Evolutionary conservation across 2,888 invertebrate species (phyloP).

Genomic region (Willowsia nigromaculata): DNA sequence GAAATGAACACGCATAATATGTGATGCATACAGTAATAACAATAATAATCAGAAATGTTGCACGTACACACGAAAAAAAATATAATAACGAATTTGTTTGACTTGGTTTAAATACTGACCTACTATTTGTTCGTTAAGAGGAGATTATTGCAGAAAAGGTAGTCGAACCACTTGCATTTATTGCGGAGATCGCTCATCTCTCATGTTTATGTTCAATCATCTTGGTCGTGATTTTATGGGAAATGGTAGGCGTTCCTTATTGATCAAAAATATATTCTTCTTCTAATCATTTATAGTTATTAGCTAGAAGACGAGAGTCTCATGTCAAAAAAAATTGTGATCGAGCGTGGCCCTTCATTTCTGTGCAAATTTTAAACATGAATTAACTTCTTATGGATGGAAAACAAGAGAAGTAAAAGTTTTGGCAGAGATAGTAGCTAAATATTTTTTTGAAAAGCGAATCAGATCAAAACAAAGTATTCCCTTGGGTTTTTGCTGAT

Average conservation of each 20-base stretch:
- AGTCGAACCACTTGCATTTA: constrained; percentile 55
- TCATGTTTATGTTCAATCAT: constrained; percentile 10
- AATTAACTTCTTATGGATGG: background rate
- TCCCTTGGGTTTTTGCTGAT: background rate
- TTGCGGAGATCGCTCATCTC: background rate
- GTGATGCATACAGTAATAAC: constrained; percentile 3
- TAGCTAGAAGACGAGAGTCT: constrained; percentile 22
- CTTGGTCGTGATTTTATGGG: constrained; percentile 68
- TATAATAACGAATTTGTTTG: constrained; percentile 36
- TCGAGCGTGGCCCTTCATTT: background rate
- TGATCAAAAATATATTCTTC: constrained; percentile 47
- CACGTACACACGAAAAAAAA: constrained; percentile 9
- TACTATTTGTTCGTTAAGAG: constrained; percentile 47
- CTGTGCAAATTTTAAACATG: background rate
- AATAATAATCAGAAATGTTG: constrained; percentile 26
- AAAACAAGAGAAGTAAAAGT: constrained; percentile 13
- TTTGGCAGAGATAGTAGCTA: no score
- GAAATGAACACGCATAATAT: background rate
- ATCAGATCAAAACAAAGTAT: background rate
- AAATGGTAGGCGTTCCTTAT: constrained; percentile 70
- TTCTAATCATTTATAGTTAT: constrained; percentile 46
- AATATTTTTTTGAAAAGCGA: background rate
- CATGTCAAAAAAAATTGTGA: constrained; percentile 13
- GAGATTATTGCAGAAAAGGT: constrained; percentile 43
- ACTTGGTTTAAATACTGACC: constrained; percentile 66